A percentile compares a stretch with the other conserved stretches of the same genome.
These are phyloP conservation scores for Cydia fagiglandana DNA, from an alignment of 1,140 invertebrate genomes.

Conservation along the genomic window DNA sequence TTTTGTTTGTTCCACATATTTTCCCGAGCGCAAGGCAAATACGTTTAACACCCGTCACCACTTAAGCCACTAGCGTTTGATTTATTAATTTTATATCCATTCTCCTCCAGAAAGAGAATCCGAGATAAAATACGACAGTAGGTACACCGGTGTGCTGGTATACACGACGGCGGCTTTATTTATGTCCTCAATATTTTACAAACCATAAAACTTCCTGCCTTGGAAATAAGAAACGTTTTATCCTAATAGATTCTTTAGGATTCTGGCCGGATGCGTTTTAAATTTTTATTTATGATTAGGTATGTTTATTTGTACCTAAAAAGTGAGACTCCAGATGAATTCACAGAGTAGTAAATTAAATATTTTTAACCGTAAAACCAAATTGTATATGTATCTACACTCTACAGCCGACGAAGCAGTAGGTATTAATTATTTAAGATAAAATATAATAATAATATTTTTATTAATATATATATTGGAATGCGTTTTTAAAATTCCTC, in stretches of 20 bases:
- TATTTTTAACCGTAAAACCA: too few species aligned
- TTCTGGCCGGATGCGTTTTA: conserved; percentile 20
- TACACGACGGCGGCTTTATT: conserved; percentile 72
- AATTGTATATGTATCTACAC: too few species aligned
- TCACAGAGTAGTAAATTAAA: neutral
- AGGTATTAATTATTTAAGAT: too few species aligned
- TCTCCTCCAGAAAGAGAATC: conserved; percentile 63
- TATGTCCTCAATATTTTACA: conserved; percentile 76
- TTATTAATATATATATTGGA: too few species aligned
- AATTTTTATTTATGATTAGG: conserved; percentile 4
- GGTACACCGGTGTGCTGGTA: conserved; percentile 67
- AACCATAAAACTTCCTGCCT: conserved; percentile 73
- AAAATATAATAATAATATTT: too few species aligned
- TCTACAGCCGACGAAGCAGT: too few species aligned
- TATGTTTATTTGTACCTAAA: neutral
- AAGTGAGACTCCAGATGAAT: neutral
- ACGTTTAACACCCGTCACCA: conserved; percentile 23
- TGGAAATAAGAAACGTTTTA: conserved; percentile 73
- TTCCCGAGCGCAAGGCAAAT: conserved; percentile 3
- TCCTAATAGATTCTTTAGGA: conserved; percentile 68
- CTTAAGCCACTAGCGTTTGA: conserved; percentile 31
- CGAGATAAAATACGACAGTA: conserved; percentile 69
- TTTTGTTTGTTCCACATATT: conserved; percentile 3
- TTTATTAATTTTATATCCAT: conserved; percentile 52
- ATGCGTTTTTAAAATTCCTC: too few species aligned